A percentile compares a stretch with the other conserved stretches of the same genome.
Conservation (phyloP, 2,113 vertebrate species). For the Chloroceryle aenea region DNA sequence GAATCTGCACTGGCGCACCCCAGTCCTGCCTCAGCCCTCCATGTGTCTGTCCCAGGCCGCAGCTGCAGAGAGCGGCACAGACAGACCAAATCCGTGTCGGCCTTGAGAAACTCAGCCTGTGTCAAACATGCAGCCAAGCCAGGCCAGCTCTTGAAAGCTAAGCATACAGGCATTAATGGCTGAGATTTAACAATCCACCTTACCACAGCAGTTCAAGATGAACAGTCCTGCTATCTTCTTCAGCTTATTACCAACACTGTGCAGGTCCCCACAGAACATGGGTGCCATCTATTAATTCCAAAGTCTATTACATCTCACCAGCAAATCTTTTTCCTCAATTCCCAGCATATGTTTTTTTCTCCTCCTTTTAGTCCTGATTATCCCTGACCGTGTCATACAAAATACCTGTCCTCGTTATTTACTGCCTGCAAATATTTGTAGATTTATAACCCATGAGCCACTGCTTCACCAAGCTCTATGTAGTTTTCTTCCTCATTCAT, state of each 20-base stretch:
- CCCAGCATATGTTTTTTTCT: background rate
- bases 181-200: background rate
- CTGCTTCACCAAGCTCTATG: background rate
- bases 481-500: background rate
- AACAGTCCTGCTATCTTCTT: background rate
- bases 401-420: background rate
- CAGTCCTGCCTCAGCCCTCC: background rate
- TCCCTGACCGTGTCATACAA: background rate
- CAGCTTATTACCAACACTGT: background rate
- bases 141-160: background rate
- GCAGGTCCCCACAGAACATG: background rate
- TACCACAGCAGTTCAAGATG: background rate
- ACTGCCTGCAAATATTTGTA: conserved; percentile 37
- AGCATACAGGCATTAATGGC: background rate
- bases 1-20: background rate
- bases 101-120: background rate
- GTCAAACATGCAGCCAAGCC: background rate
- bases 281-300: background rate
- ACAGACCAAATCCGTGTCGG: accelerated
- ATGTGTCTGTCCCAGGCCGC: accelerated
- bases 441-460: background rate
- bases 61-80: accelerated
- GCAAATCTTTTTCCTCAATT: background rate
- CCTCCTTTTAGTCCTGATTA: background rate
- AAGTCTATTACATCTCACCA: background rate